Conservation (phyloP, 2,113 vertebrate genomes). For the Leptodactylus fuscus region DNA sequence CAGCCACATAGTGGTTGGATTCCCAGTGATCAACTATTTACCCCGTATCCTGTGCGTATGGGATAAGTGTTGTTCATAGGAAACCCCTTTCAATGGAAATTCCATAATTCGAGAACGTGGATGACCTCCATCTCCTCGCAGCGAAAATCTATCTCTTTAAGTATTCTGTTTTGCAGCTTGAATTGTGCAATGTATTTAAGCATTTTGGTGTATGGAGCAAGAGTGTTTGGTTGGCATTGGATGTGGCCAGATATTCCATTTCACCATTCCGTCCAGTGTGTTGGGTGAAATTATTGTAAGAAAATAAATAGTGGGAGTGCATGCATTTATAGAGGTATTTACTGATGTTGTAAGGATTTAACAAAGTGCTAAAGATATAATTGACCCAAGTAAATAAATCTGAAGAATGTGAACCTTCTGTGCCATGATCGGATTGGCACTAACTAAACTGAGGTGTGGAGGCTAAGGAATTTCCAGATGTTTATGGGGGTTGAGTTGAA, state of each 20-base stretch:
- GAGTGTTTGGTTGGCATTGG: neutral
- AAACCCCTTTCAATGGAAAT: too few relatives aligned
- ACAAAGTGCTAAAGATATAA: neutral
- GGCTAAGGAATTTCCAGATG: neutral
- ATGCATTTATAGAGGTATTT: neutral
- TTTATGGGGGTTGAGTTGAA: too few relatives aligned
- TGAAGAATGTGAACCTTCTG: neutral
- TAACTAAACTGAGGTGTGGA: too few relatives aligned
- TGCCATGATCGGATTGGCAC: too few relatives aligned
- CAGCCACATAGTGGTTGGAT: too few relatives aligned
- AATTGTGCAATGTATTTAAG: neutral
- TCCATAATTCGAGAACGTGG: too few relatives aligned
- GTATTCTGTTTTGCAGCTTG: neutral
- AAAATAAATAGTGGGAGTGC: neutral
- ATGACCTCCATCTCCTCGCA: too few relatives aligned
- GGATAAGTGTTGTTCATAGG: too few relatives aligned
- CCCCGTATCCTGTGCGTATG: too few relatives aligned
- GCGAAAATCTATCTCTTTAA: too few relatives aligned
- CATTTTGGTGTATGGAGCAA: neutral
- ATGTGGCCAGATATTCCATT: neutral
- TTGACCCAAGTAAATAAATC: neutral
- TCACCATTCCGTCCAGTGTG: neutral
- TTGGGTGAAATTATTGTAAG: neutral
- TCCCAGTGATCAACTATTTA: too few relatives aligned
- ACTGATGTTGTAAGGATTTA: neutral